A percentile compares a stretch with the other conserved stretches of the same genome.
phyloP scores from a whole-genome alignment of 2,888 invertebrate genomes.

The Acanthosoma haemorrhoidale region DNA sequence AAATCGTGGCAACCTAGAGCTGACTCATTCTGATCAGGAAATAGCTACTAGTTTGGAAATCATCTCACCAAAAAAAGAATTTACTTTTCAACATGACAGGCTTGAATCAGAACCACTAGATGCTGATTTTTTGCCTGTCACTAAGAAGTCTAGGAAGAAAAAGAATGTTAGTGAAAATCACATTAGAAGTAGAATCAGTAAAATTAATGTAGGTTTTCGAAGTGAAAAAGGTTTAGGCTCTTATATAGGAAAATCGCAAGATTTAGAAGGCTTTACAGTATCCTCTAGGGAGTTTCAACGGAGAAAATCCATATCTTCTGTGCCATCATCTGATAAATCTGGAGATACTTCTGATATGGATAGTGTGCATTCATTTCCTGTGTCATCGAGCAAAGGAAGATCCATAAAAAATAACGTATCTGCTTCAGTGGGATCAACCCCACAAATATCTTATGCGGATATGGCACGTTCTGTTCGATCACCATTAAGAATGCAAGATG shows the following conservation, averaged over 20 bases:
- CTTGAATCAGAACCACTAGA: slow-evolving; percentile 44
- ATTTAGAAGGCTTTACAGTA: slow-evolving; percentile 29
- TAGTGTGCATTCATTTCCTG: slow-evolving; percentile 77
- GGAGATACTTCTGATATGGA: slow-evolving; percentile 75
- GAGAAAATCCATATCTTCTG: slow-evolving; percentile 67
- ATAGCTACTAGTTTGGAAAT: background rate
- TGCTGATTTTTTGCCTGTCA: slow-evolving; percentile 44
- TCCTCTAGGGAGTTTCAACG: slow-evolving; percentile 41
- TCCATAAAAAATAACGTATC: slow-evolving; percentile 41
- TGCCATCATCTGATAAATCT: slow-evolving; percentile 74
- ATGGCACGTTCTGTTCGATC: slow-evolving; percentile 57
- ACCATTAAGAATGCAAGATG: slow-evolving; percentile 35
- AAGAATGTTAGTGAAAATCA: slow-evolving; percentile 27
- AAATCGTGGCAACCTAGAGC: background rate
- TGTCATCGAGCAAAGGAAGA: slow-evolving; percentile 44
- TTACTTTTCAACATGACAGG: slow-evolving; percentile 43
- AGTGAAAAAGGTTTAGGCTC: slow-evolving; percentile 30
- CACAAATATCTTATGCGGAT: slow-evolving; percentile 71
- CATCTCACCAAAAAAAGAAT: background rate
- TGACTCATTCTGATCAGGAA: background rate
- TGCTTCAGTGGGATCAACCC: slow-evolving; percentile 46
- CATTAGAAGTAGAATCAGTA: slow-evolving; percentile 13
- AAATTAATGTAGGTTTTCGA: slow-evolving; percentile 6
- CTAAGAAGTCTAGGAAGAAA: slow-evolving; percentile 43
- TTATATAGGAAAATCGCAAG: slow-evolving; percentile 24